Evolutionary conservation across 2,888 invertebrate species (phyloP), one percentile per base, ranked within the genome.

Genomic region (Embidobia sp.): DNA sequence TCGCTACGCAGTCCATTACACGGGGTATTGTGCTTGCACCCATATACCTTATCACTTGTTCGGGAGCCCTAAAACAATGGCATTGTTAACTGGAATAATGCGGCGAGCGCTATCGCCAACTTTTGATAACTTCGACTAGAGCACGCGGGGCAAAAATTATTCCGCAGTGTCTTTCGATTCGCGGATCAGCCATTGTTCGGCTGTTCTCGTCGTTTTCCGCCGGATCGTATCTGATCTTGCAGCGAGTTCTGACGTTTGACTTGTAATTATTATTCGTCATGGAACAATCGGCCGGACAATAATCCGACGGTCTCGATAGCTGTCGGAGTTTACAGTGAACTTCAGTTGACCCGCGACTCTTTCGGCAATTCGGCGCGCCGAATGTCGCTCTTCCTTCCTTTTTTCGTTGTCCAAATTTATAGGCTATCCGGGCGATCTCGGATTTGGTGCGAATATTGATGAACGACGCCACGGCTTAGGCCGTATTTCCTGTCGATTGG

Each of bases 61-160:
- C 66, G 35, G 64, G 19, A 70, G 51, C 46, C 48, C 51, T 37
- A 51, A 67, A 76, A 76, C 76, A 76, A 76, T 76, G 57, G 29
- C 59, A 76, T 76, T 76, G 76, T 70, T 59, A 66, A 63, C 57
- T 44, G 15, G 40, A 64, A 76, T 76, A 76, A 76, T 49, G 44
- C 64, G 35, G 69, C 48, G 46, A 42, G 31, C 29, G 26, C 48
- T 76, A 70, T 76, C 57, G 69, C 42, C 40, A 16, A 67, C 44
- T 49, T 63, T 64, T 63, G 63, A 76, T 69, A 61, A 70, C 48
- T 61, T 57, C 63, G 37, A 76, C 63, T 61, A 51, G 59, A 57
- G 46, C 42, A 22, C 42, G 18, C 40, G 8, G 19, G 48, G 26
- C 29, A 37, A 35, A 67, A 67, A 67, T 67, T 15, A 37, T 59